Evolutionary conservation across 2,888 invertebrate species (phyloP), one percentile per base, ranked within the genome.

Genomic region (Matsumyia berberina): DNA sequence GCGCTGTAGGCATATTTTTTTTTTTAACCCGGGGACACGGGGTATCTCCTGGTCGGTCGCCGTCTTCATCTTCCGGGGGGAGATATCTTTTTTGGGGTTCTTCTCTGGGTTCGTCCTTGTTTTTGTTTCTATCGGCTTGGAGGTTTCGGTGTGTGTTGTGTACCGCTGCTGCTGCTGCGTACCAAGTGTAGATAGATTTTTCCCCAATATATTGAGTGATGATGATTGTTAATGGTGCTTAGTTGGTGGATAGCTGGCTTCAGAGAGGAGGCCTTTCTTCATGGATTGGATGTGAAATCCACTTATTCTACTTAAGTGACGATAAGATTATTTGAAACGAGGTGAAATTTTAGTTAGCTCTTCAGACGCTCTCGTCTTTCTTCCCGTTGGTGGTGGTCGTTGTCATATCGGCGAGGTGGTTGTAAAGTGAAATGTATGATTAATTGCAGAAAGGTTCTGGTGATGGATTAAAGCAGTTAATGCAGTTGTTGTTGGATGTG

Each of bases 231-330:
- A 67, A 78, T 82, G 78, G 72, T 46, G 51, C 39, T 37, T 67
- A 67, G 64, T 66, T 82, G 58, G 51, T 33, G 24, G 80, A 15
- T 35, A 37, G 15, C 11, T 24, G 46, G 60, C 12, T 60, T 12
- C 37, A n/a, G n/a, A n/a, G 9, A 37, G 15, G 7, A 11, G 46
- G 37, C 19, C 31, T 82, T 77, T 72, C 67, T 82, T 60, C 73
- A 72, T 67, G 72, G 70, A 77, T 77, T 77, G 77, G 66, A 66
- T 70, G 70, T 64, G 78, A 82, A 78, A 66, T 78, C 78, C 82
- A 82, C 78, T 82, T 82, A 82, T 82, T 82, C 60, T 82, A 72
- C 82, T 82, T 82, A 82, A 82, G 78, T 60, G 66, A 39, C 39
- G 82, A 82, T 82, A 82, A 82, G 82, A 82, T 82, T 39, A 66